Conservation (phyloP, 2,113 vertebrate species). For the Helogale parvula region DNA sequence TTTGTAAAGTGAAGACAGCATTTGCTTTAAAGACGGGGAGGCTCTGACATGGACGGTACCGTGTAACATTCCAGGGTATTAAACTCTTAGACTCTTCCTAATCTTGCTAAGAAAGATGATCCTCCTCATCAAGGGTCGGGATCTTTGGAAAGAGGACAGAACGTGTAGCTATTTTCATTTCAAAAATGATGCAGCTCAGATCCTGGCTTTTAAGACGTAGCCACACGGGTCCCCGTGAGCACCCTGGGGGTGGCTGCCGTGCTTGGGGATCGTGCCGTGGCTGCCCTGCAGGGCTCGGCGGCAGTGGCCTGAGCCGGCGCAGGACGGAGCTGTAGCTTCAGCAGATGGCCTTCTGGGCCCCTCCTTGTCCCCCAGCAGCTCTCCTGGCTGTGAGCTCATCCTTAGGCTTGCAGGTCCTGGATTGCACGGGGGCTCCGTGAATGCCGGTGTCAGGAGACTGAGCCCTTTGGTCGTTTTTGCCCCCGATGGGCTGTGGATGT, state of each 20-base stretch:
- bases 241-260: background rate
- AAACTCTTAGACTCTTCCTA: background rate
- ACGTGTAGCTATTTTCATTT: background rate
- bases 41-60: fast-evolving
- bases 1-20: background rate
- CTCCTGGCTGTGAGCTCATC: background rate
- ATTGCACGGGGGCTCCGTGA: background rate
- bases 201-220: background rate
- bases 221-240: fast-evolving
- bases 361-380: background rate
- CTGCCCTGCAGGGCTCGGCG: background rate
- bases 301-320: background rate
- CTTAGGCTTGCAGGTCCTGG: background rate
- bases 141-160: background rate
- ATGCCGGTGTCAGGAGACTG: background rate
- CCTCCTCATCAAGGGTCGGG: background rate
- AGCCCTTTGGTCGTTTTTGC: background rate
- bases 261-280: background rate
- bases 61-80: background rate
- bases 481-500: background rate
- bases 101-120: background rate
- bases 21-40: background rate
- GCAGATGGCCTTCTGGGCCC: background rate
- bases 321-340: background rate
- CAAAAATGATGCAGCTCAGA: background rate